Evolutionary conservation across 2,888 invertebrate genomes (phyloP).

Genomic region (Clepsis dumicolana): DNA sequence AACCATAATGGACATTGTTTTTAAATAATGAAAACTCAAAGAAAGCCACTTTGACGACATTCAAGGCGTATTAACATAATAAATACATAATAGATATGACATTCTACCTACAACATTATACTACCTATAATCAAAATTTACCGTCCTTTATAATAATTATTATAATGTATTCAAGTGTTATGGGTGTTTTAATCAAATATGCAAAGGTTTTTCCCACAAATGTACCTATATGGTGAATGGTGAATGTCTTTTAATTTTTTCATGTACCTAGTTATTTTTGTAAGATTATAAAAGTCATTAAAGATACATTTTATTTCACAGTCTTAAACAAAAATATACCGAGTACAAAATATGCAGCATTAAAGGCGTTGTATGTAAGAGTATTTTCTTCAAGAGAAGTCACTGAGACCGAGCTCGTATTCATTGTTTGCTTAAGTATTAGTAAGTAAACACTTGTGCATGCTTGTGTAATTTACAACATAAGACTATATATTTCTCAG

Average conservation of each 20-base stretch:
- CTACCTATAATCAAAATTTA: neutral
- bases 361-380: neutral
- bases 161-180: neutral
- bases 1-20: neutral
- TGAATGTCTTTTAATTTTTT: neutral
- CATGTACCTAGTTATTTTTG: neutral
- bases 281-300: neutral
- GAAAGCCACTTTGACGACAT: slow-evolving; percentile 33
- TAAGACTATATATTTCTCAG: neutral
- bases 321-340: too few species aligned
- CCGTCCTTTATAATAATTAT: slow-evolving; percentile 1
- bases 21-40: slow-evolving; percentile 35
- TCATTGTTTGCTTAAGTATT: neutral
- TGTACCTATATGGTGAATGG: neutral
- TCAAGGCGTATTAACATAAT: neutral
- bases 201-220: neutral
- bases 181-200: neutral
- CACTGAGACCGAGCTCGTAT: neutral
- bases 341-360: too few species aligned
- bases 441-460: neutral
- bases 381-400: neutral
- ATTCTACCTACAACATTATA: neutral
- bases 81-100: neutral
- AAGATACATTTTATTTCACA: too few species aligned
- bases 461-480: neutral